A percentile compares a stretch with the other conserved stretches of the same genome.
Conservation (phyloP, 2,888 invertebrate genomes). For the Nymphalis polychloros region DNA sequence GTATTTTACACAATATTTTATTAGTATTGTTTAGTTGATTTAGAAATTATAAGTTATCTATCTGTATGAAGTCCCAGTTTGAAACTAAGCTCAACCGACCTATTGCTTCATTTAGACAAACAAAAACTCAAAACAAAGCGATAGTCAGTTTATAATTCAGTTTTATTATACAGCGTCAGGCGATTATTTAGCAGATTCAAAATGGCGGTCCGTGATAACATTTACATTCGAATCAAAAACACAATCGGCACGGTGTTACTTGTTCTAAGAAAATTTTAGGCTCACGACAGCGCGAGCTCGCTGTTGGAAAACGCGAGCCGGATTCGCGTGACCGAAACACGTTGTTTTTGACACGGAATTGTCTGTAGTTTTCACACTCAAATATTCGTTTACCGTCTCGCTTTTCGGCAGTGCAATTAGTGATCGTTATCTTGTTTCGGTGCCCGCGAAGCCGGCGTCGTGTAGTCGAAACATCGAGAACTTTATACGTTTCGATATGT, state of each 20-base stretch:
- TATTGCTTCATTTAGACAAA: constrained; percentile 27
- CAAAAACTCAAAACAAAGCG: constrained; percentile 40
- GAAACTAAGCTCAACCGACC: constrained; percentile 29
- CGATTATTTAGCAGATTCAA: constrained; percentile 65
- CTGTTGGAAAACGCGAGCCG: constrained; percentile 43
- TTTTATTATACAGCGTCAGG: constrained; percentile 72
- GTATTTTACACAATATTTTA: constrained; percentile 16
- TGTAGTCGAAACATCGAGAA: constrained; percentile 32
- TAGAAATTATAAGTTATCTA: neutral
- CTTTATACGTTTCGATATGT: constrained; percentile 44
- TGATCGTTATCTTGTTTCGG: constrained; percentile 62
- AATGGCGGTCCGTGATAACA: constrained; percentile 44
- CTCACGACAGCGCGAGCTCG: constrained; percentile 37
- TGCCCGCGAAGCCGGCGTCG: constrained; percentile 17
- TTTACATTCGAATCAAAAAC: constrained; percentile 32
- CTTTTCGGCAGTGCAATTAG: constrained; percentile 72
- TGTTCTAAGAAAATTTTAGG: constrained; percentile 25
- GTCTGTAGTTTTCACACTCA: constrained; percentile 73
- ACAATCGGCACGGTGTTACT: constrained; percentile 37
- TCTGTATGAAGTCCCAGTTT: constrained; percentile 17
- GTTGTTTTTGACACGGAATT: constrained; percentile 68
- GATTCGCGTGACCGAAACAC: constrained; percentile 61
- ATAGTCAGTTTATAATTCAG: constrained; percentile 52
- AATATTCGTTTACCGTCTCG: constrained; percentile 66
- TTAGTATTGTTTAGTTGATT: neutral